Evolutionary conservation across 2,113 vertebrate species (phyloP).

Genomic region (Platycercus adscitus): DNA sequence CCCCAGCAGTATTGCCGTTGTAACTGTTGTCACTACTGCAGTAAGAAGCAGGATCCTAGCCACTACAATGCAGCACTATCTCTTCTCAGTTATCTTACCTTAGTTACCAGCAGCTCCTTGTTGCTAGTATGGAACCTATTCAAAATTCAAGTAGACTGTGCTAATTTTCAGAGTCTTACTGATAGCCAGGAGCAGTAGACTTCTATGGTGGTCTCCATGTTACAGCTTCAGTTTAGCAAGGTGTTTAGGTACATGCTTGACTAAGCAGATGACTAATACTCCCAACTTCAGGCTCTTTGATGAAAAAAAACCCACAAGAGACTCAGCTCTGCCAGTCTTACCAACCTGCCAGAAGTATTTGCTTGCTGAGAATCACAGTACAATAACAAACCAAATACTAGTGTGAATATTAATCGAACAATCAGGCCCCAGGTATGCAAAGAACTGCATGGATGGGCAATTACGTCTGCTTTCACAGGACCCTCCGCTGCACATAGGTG

Average conservation of each 20-base stretch:
- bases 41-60: neutral
- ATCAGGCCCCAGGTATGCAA: neutral
- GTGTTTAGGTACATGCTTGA: neutral
- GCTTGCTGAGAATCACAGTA: neutral
- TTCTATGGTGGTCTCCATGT: neutral
- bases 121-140: neutral
- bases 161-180: neutral
- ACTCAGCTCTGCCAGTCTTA: neutral
- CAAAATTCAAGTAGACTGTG: neutral
- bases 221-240: neutral
- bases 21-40: neutral
- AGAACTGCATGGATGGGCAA: neutral
- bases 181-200: neutral
- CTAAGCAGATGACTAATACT: neutral
- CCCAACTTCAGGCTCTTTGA: neutral
- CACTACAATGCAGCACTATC: neutral
- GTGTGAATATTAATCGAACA: neutral
- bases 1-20: neutral
- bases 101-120: neutral
- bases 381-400: neutral
- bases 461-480: neutral
- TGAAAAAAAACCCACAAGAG: neutral
- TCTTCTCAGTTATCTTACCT: neutral
- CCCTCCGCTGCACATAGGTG: neutral
- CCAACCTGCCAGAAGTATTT: neutral